Base-by-base conservation (phyloP, 2,797 vertebrate genomes). In the Ficedula albicollis region DNA sequence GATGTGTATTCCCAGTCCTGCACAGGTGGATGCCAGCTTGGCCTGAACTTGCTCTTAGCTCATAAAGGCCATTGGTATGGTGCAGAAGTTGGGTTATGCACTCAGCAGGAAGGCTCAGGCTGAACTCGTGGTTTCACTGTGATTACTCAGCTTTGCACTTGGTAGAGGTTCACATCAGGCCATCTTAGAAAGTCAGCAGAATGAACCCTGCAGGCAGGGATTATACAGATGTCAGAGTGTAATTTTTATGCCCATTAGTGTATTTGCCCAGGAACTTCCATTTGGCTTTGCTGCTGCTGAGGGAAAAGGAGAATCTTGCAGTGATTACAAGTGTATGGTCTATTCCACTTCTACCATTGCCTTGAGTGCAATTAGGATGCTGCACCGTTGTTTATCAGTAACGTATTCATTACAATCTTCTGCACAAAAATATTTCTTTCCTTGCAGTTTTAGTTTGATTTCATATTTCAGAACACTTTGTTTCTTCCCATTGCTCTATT, bases 31-130 rank as follows among this genome's bases (percentile, higher is more conserved):
- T 41, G 36, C 7, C 63, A 69, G 10, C 48, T 39, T 55, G 72
- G 55, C n/a, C 52, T 67, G 52, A 70, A 27, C 38, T 59, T 64
- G 25, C 34, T 74, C 41, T 70, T 77, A 63, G 39, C 72, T 91
- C 0, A 0, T 67, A 43, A 84, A 43, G 48, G 43, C 44, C 29
- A 5, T 18, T 59, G 39, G 22, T 25, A 1, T 10, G 52, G 56
- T 44, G 60, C 52, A 63, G 56, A 29, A 2, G 26, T 73, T 34
- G 64, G 18, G 48, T 80, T 56, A 23, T 1, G 2, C 77, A 25
- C 44, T 80, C 43, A 41, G 34, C 15, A 16, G 64, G 48, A 66
- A 59, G 62, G 74, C 74, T 92, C 34, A 58, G 34, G 15, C 32
- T 55, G 66, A 76, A 39, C 30, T 69, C 75, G 9, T 1, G 51